Percentiles rank a stretch among this genome's conserved stretches.
These are phyloP conservation scores for Xanthorhoe designata DNA, from an alignment of 2,888 invertebrate species.

Conservation along the genomic window DNA sequence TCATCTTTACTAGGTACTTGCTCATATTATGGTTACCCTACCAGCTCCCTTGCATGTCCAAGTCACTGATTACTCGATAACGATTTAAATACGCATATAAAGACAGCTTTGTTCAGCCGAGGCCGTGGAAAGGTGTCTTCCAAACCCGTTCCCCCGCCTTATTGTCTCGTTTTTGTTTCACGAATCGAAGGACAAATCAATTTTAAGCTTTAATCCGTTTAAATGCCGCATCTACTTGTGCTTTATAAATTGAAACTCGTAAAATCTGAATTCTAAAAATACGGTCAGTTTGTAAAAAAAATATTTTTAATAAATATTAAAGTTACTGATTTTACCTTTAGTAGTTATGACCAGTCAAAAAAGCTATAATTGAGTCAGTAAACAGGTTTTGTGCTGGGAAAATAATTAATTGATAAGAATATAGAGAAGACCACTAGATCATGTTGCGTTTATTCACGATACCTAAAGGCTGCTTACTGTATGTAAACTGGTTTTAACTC, in stretches of 20 bases:
- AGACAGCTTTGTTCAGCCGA: slow-evolving; percentile 52
- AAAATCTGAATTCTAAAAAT: slow-evolving; percentile 7
- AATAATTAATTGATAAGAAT: slow-evolving; percentile 9
- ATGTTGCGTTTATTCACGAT: slow-evolving; percentile 9
- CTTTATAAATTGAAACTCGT: slow-evolving; percentile 13
- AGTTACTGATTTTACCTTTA: neutral
- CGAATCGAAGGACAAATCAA: slow-evolving; percentile 34
- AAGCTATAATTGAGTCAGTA: neutral
- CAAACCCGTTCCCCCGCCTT: slow-evolving; percentile 47
- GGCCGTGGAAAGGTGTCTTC: slow-evolving; percentile 54
- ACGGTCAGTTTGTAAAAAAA: neutral
- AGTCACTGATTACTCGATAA: slow-evolving; percentile 31
- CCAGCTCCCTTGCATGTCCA: slow-evolving; percentile 25
- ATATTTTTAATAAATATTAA: neutral
- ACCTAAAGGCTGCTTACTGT: slow-evolving; percentile 3
- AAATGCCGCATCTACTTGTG: slow-evolving; percentile 24
- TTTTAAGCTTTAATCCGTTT: slow-evolving; percentile 32
- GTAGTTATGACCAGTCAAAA: neutral
- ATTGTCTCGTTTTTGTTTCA: slow-evolving; percentile 41
- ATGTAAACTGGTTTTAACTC: slow-evolving; percentile 6
- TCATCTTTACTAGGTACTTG: neutral
- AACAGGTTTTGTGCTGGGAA: slow-evolving; percentile 9
- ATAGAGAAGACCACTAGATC: slow-evolving; percentile 8
- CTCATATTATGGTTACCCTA: slow-evolving; percentile 15
- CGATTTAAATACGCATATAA: slow-evolving; percentile 20